Conservation (phyloP, 1,140 invertebrate species). For the Eurosta solidaginis region DNA sequence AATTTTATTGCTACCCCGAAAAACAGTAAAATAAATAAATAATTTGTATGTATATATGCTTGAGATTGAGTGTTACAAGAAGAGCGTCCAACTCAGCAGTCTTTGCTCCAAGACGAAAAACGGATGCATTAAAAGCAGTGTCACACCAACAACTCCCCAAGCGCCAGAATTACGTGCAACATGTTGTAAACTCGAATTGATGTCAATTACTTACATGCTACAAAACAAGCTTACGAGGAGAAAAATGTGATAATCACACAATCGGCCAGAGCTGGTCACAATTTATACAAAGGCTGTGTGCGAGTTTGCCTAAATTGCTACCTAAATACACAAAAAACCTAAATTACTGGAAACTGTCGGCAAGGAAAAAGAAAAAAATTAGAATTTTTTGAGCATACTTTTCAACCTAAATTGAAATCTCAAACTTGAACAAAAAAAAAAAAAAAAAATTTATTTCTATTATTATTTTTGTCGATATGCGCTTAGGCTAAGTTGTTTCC, state of each 20-base stretch:
- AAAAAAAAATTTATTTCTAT: too few relatives aligned
- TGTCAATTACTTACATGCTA: slow-evolving; percentile 21
- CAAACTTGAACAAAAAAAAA: too few relatives aligned
- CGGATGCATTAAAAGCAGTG: neutral
- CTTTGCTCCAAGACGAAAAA: neutral
- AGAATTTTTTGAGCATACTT: too few relatives aligned
- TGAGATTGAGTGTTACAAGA: neutral
- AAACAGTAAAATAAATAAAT: neutral
- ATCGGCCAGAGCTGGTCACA: too few relatives aligned
- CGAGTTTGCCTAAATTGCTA: too few relatives aligned
- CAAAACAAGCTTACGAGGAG: neutral
- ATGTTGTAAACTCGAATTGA: slow-evolving; percentile 9
- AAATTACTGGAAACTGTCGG: too few relatives aligned
- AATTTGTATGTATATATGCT: neutral
- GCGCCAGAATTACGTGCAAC: neutral
- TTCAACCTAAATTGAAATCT: too few relatives aligned
- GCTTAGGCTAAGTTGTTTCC: too few relatives aligned
- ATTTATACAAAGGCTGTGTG: too few relatives aligned
- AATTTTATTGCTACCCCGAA: slow-evolving; percentile 3
- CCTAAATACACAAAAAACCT: too few relatives aligned
- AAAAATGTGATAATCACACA: neutral
- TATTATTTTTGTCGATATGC: too few relatives aligned
- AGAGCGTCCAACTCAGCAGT: neutral
- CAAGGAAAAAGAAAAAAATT: too few relatives aligned
- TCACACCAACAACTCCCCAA: neutral